These are phyloP conservation scores for Cepphus grylle DNA, from an alignment of 2,113 vertebrate genomes.

Conservation along the genomic window DNA sequence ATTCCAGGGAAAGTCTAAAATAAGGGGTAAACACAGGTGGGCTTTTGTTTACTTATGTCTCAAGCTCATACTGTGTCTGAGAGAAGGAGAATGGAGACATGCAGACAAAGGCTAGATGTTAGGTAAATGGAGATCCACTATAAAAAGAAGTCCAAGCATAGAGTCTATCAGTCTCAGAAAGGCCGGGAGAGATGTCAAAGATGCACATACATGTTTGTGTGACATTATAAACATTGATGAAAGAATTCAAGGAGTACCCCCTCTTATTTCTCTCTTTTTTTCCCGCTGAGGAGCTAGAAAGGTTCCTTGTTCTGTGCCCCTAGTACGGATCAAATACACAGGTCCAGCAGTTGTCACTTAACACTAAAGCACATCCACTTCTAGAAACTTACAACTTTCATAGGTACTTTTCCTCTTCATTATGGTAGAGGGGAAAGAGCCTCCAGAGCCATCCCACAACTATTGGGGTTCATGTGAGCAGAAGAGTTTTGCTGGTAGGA, in stretches of 20 bases:
- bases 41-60: not conserved
- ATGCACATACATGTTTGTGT: not conserved
- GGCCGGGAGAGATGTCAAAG: not conserved
- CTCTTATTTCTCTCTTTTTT: not conserved
- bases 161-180: not conserved
- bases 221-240: not conserved
- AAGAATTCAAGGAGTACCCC: not conserved
- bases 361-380: not conserved
- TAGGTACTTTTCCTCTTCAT: not conserved
- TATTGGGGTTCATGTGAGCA: not conserved
- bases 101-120: not conserved
- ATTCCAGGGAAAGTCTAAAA: not conserved
- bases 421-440: not conserved
- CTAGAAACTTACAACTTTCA: not conserved
- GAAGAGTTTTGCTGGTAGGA: fast-evolving
- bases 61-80: not conserved
- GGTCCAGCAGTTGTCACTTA: not conserved
- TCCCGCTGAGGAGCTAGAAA: not conserved
- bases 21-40: not conserved
- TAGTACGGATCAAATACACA: not conserved
- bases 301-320: not conserved
- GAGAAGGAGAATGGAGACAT: not conserved
- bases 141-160: not conserved
- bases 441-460: not conserved
- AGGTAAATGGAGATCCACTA: not conserved